Conservation (phyloP, 2,113 vertebrate genomes). For the Anhinga anhinga region DNA sequence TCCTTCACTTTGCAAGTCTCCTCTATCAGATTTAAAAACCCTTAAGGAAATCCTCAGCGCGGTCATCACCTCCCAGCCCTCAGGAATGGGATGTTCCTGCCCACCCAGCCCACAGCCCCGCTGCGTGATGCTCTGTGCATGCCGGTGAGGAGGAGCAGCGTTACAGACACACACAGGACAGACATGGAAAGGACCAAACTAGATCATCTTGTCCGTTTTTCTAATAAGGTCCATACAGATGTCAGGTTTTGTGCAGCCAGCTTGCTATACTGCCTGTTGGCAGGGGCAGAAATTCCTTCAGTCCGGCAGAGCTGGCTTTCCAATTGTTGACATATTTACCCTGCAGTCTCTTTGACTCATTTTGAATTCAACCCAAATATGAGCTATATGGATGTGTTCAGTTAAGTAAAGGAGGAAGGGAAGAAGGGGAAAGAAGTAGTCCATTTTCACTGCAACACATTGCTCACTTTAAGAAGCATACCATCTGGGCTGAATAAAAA, state of each 20-base stretch:
- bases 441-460: slow-evolving; percentile 53
- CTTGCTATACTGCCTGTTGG: background rate
- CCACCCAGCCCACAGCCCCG: background rate
- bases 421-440: slow-evolving; percentile 12
- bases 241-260: background rate
- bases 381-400: background rate
- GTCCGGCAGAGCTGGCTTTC: slow-evolving; percentile 7
- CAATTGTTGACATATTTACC: slow-evolving; percentile 50
- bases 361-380: slow-evolving; percentile 53
- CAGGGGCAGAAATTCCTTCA: slow-evolving; percentile 37
- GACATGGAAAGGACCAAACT: background rate
- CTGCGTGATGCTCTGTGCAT: rapidly evolving
- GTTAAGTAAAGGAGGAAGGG: slow-evolving; percentile 34
- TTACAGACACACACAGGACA: background rate
- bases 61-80: background rate
- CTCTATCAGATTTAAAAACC: background rate
- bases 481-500: slow-evolving; percentile 54
- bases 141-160: rapidly evolving
- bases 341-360: slow-evolving; percentile 39
- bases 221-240: background rate
- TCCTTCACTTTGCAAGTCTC: background rate
- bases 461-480: slow-evolving; percentile 66
- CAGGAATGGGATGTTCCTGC: rapidly evolving
- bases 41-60: background rate
- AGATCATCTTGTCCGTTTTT: background rate